A percentile compares a stretch with the other conserved stretches of the same genome.
Evolutionary conservation across 2,113 vertebrate genomes (phyloP).

Genomic region (Stegostoma tigrinum): DNA sequence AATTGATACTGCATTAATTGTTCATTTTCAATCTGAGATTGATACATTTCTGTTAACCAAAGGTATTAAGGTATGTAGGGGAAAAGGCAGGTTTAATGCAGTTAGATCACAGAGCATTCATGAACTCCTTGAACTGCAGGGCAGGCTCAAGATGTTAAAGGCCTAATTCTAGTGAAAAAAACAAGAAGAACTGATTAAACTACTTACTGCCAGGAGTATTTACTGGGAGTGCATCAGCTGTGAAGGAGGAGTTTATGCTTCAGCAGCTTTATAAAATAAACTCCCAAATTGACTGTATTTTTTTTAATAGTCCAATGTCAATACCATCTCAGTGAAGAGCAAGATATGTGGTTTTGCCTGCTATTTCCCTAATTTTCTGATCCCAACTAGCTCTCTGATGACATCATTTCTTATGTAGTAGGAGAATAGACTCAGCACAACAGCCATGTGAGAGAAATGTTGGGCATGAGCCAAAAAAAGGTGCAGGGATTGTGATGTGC

Average conservation of each 20-base stretch:
- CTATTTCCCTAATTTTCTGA: background rate
- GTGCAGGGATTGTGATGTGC: no score
- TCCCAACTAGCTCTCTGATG: background rate
- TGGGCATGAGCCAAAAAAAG: no score
- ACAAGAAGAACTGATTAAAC: background rate
- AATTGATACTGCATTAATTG: background rate
- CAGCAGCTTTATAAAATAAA: background rate
- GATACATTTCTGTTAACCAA: background rate
- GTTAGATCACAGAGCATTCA: background rate
- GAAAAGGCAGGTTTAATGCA: no score
- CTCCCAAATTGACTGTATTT: background rate
- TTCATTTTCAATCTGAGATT: background rate
- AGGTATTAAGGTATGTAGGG: background rate
- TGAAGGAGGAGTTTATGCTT: background rate
- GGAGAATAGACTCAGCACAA: background rate
- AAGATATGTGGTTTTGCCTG: background rate
- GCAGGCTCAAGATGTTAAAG: background rate
- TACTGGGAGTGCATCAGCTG: background rate
- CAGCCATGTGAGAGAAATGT: background rate
- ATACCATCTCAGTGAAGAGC: background rate
- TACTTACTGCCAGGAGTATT: background rate
- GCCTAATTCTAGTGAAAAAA: background rate
- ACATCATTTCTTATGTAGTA: background rate
- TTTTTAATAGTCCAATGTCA: background rate
- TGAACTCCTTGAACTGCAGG: background rate